A percentile compares a stretch with the other conserved stretches of the same genome.
Evolutionary conservation across 2,797 vertebrate species (phyloP).

Genomic region (Luscinia luscinia): DNA sequence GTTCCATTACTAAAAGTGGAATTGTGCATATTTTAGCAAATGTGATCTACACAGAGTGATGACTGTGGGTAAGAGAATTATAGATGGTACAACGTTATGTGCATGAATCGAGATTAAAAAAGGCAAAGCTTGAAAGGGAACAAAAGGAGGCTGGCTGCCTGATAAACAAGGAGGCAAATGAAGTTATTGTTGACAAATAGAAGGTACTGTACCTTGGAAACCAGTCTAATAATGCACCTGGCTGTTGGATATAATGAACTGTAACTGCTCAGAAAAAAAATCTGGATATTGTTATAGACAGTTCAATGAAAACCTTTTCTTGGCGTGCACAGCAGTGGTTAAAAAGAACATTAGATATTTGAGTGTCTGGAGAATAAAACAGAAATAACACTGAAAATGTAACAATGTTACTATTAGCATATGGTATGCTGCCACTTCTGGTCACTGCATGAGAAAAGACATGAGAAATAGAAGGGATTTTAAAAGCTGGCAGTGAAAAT

Average conservation of each 20-base stretch:
- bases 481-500: neutral
- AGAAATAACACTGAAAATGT: conserved; percentile 6
- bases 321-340: neutral
- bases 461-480: neutral
- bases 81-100: neutral
- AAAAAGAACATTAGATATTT: neutral
- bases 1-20: neutral
- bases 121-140: neutral
- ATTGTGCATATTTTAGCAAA: neutral
- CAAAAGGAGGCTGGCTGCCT: neutral
- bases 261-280: neutral
- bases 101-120: neutral
- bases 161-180: conserved; percentile 18
- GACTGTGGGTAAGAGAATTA: neutral
- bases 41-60: neutral
- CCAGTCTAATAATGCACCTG: conserved; percentile 6
- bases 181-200: conserved; percentile 49
- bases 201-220: conserved; percentile 28
- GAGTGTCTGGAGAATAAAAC: neutral
- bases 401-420: neutral
- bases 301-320: conserved; percentile 17
- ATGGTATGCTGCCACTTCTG: neutral
- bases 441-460: neutral
- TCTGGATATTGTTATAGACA: neutral
- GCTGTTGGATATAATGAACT: neutral